phyloP scores from a whole-genome alignment of 2,888 invertebrate species.

The Thereva unica region DNA sequence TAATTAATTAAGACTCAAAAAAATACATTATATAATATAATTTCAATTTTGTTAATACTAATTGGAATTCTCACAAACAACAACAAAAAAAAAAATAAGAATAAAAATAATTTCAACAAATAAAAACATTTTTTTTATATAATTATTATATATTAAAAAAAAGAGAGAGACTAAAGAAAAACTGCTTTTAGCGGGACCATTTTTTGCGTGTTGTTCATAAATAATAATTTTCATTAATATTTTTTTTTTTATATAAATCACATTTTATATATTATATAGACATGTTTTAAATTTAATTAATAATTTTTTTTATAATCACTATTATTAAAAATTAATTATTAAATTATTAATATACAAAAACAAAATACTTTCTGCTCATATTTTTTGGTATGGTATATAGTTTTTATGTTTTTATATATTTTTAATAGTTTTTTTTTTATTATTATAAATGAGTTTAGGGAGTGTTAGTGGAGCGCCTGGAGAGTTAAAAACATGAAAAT shows the following conservation, averaged over 20 bases:
- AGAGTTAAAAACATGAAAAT: too few relatives aligned
- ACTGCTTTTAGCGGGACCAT: constrained; percentile 43
- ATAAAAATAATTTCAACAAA: constrained; percentile 13
- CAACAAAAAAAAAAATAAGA: constrained; percentile 27
- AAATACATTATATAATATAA: constrained; percentile 3
- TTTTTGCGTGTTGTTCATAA: constrained; percentile 32
- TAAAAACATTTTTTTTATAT: constrained; percentile 16
- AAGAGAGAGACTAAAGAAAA: neutral
- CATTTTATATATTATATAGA: neutral
- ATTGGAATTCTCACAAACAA: constrained; percentile 17
- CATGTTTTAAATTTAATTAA: constrained; percentile 6
- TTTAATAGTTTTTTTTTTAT: too few relatives aligned
- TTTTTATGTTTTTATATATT: too few relatives aligned
- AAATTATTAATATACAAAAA: too few relatives aligned
- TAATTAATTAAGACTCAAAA: neutral
- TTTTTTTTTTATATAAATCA: neutral
- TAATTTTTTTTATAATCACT: neutral
- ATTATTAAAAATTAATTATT: too few relatives aligned
- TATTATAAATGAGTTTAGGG: too few relatives aligned
- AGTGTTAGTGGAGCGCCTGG: too few relatives aligned
- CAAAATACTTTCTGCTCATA: too few relatives aligned
- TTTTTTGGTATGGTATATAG: too few relatives aligned
- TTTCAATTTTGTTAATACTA: constrained; percentile 16
- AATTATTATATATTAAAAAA: constrained; percentile 14
- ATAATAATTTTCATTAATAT: too few relatives aligned